Evolutionary conservation across 2,113 vertebrate species (phyloP), one percentile per base, ranked within the genome.

Genomic region (Gnathochromis pfefferi): DNA sequence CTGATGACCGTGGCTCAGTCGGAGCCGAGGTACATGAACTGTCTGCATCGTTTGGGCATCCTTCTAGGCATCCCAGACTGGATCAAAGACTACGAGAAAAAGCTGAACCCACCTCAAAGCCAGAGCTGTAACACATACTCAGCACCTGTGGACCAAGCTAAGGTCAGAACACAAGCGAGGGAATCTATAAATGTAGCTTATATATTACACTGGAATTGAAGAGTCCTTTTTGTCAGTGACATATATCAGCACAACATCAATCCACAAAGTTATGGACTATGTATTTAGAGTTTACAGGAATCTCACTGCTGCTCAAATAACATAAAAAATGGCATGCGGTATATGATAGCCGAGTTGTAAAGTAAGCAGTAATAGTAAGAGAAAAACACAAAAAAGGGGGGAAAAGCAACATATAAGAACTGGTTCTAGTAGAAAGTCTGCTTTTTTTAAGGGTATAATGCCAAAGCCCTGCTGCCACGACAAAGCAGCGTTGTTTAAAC

Each of bases 61-160:
- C 87, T 96, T 42, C 86, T 96, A 82, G 97, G 96, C 7, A 91
- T 97, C 85, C 96, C 95, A 4, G 97, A 97, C 53, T 97, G 97
- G 97, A 80, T 91, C 81, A 95, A 90, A 78, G 95, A 97, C 93
- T 97, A 95, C 89, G 94, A 95, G 31, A 90, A 68, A 78, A 97
- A 96, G 87, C 90, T 97, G 70, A 81, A 70, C 38, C 45, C 93
- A 11, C 86, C 49, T 9, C 83, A 90, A 42, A 80, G 9, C 9
- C 63, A 70, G 23, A 53, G 53, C 87, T 40, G 2, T 31, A 13
- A 28, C 82, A 33, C 17, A 17, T 33, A 13, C 65, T 49, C 58
- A 14, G 42, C 45, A 19, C 21, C 51, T n/a, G 55, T 55, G 12
- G 79, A 87, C 19, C 85, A 47, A 9, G 0, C 3, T 51, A 92